These are phyloP conservation scores for Atta colombica DNA, from an alignment of 1,140 invertebrate species.

Conservation along the genomic window DNA sequence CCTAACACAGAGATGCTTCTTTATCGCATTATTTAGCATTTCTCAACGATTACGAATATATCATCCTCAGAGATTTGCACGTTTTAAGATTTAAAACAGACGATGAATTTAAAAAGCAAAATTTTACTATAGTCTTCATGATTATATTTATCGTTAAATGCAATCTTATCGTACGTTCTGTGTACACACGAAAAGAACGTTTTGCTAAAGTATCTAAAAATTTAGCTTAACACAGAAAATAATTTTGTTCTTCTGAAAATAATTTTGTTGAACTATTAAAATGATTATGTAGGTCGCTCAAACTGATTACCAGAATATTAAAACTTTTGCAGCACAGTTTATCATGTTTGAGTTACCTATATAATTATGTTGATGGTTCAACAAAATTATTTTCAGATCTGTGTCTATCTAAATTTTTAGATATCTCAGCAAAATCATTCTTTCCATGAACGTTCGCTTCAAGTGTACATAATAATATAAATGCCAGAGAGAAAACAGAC, in stretches of 20 bases:
- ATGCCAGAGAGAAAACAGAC: not conserved
- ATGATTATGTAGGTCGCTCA: too few relatives aligned
- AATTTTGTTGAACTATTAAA: too few relatives aligned
- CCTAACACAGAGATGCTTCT: conserved; percentile 7
- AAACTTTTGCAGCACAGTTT: too few relatives aligned
- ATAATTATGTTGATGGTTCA: too few relatives aligned
- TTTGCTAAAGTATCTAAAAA: too few relatives aligned
- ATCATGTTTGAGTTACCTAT: too few relatives aligned
- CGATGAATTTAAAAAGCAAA: not conserved
- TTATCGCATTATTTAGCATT: conserved; percentile 71
- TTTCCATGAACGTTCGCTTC: not conserved
- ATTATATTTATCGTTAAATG: not conserved
- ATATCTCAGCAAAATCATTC: too few relatives aligned
- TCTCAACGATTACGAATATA: conserved; percentile 21
- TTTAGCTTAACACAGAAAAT: too few relatives aligned
- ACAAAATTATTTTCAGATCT: too few relatives aligned
- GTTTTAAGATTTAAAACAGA: not conserved
- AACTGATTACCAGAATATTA: too few relatives aligned
- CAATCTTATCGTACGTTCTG: not conserved
- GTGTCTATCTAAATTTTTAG: too few relatives aligned
- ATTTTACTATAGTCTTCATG: not conserved
- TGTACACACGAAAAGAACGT: not conserved
- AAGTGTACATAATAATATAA: not conserved
- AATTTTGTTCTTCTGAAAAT: too few relatives aligned
- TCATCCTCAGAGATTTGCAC: not conserved